Evolutionary conservation across 2,888 invertebrate genomes (phyloP).

Genomic region (Aethes cnicana): DNA sequence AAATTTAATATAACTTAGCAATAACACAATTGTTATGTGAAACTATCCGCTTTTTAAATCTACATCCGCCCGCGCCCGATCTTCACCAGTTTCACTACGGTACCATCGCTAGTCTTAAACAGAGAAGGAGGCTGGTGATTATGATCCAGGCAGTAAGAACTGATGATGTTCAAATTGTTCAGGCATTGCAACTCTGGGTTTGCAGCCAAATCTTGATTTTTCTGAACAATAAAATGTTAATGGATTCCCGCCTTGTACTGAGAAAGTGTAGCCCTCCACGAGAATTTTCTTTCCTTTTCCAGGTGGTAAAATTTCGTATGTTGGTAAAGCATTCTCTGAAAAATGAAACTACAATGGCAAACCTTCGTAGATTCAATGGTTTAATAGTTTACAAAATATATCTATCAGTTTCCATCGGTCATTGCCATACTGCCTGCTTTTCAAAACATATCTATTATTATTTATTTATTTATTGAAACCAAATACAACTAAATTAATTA

Average conservation of each 20-base stretch:
- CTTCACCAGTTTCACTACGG: conserved; percentile 29
- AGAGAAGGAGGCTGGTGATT: conserved; percentile 42
- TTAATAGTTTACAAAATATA: too few relatives aligned
- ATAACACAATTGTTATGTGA: too few relatives aligned
- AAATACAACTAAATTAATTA: too few relatives aligned
- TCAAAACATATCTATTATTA: too few relatives aligned
- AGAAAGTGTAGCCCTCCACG: conserved; percentile 45
- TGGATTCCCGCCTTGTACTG: conserved; percentile 42
- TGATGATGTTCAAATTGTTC: conserved; percentile 31
- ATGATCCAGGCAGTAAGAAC: conserved; percentile 34
- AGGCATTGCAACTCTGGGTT: conserved; percentile 37
- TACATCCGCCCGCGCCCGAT: too few relatives aligned
- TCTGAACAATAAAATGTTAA: conserved; percentile 46
- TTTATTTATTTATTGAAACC: too few relatives aligned
- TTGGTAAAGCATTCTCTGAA: conserved; percentile 28
- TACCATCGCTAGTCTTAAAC: conserved; percentile 31
- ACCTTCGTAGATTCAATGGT: too few relatives aligned
- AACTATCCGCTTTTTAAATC: too few relatives aligned
- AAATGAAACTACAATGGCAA: too few relatives aligned
- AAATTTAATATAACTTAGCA: too few relatives aligned
- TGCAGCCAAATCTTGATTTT: conserved; percentile 40
- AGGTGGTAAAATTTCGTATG: conserved; percentile 40
- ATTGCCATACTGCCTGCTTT: too few relatives aligned
- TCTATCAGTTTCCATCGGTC: too few relatives aligned
- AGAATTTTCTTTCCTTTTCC: conserved; percentile 42